phyloP scores from a whole-genome alignment of 1,140 invertebrate species.

The Teleogryllus occipitalis region DNA sequence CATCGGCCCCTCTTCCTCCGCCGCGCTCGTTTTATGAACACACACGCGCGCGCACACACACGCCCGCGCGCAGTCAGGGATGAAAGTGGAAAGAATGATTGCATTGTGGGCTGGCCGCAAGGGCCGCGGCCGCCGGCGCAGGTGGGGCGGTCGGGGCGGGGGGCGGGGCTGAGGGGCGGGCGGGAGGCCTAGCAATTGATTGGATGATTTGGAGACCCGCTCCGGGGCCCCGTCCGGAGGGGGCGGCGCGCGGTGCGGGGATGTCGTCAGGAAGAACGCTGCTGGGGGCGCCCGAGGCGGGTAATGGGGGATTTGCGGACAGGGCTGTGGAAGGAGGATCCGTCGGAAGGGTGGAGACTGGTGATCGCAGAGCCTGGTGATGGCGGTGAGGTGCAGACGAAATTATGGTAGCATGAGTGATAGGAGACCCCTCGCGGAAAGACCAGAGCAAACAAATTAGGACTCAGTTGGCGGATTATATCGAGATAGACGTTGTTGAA shows the following conservation, averaged over 20 bases:
- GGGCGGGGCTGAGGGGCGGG: too few species aligned
- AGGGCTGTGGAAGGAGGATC: background rate
- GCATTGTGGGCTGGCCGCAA: background rate
- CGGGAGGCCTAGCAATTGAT: background rate
- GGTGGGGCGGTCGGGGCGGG: too few species aligned
- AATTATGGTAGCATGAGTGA: too few species aligned
- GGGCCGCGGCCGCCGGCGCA: too few species aligned
- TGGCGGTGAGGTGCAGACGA: too few species aligned
- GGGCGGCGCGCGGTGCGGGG: too few species aligned
- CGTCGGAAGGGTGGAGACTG: background rate
- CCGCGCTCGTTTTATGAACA: background rate
- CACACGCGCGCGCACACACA: background rate
- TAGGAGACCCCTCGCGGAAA: too few species aligned
- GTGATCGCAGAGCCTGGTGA: too few species aligned
- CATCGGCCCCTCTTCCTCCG: background rate
- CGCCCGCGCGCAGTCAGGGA: background rate
- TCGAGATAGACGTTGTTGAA: too few species aligned
- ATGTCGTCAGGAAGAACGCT: background rate
- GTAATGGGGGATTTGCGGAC: background rate
- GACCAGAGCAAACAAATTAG: too few species aligned
- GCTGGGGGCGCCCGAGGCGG: background rate
- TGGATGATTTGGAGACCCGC: constrained; percentile 3
- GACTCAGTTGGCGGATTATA: too few species aligned
- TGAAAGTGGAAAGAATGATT: constrained; percentile 5
- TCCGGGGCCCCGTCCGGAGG: background rate